Conservation (phyloP, 1,140 invertebrate genomes). For the Geopemphigus sp. region DNA sequence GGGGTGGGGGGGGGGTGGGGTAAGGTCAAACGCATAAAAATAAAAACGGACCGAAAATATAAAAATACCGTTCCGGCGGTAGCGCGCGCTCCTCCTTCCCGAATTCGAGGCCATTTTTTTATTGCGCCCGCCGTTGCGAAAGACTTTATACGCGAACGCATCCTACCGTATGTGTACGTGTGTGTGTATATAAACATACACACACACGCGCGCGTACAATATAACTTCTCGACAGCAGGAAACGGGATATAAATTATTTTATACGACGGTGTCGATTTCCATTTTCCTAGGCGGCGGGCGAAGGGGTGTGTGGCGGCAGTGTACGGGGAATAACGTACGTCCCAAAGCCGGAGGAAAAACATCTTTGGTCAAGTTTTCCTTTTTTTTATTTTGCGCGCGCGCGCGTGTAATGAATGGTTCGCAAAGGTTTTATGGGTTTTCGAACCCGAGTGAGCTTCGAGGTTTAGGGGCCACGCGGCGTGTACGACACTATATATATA, state of each 20-base stretch:
- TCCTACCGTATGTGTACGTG: not conserved
- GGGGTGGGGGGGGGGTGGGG: too few species aligned
- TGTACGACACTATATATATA: not conserved
- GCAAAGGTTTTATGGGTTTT: slow-evolving; percentile 38
- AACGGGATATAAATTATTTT: slow-evolving; percentile 48
- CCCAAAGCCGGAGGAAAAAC: slow-evolving; percentile 6
- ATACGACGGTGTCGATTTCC: slow-evolving; percentile 48
- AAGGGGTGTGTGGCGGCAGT: not conserved
- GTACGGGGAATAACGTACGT: not conserved
- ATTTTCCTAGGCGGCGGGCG: slow-evolving; percentile 24
- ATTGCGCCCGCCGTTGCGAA: not conserved
- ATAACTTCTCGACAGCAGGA: slow-evolving; percentile 33
- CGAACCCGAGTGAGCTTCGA: not conserved
- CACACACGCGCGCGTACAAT: not conserved
- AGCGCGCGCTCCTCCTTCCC: not conserved
- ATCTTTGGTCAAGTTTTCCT: slow-evolving; percentile 46
- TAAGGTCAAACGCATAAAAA: not conserved
- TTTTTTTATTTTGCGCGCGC: slow-evolving; percentile 15
- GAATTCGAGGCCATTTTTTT: slow-evolving; percentile 34
- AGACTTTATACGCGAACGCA: slow-evolving; percentile 13
- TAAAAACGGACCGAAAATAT: not conserved
- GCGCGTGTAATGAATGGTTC: slow-evolving; percentile 47
- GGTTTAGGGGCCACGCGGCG: too few species aligned
- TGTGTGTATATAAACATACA: not conserved
- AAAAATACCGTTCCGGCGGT: slow-evolving; percentile 15